These are phyloP conservation scores for Pegoplata infirma DNA, from an alignment of 2,888 invertebrate species.

Conservation along the genomic window DNA sequence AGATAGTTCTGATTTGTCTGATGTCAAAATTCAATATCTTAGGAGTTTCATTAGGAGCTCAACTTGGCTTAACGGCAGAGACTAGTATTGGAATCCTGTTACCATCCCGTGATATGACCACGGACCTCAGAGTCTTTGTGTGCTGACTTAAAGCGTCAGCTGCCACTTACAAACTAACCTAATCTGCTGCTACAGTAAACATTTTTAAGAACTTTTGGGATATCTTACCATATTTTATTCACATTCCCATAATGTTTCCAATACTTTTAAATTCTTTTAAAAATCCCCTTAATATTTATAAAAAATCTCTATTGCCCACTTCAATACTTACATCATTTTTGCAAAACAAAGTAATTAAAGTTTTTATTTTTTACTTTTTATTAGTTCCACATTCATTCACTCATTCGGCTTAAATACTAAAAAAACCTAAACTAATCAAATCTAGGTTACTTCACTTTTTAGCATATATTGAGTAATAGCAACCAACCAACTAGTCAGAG, in stretches of 20 bases:
- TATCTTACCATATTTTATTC: too few relatives aligned
- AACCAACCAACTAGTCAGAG: slow-evolving; percentile 12
- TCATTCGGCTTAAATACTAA: slow-evolving; percentile 43
- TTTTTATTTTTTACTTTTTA: slow-evolving; percentile 29
- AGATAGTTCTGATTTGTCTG: too few relatives aligned
- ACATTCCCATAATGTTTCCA: neutral
- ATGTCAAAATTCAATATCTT: too few relatives aligned
- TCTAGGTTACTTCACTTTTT: slow-evolving; percentile 59
- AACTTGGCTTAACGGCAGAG: too few relatives aligned
- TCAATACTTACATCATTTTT: neutral
- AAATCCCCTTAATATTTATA: neutral
- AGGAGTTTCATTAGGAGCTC: too few relatives aligned
- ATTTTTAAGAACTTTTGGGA: too few relatives aligned
- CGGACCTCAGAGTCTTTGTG: too few relatives aligned
- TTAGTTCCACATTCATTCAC: slow-evolving; percentile 52
- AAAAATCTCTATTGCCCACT: neutral
- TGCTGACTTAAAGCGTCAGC: too few relatives aligned
- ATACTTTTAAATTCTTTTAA: neutral
- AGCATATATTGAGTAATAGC: slow-evolving; percentile 59
- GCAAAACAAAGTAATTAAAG: neutral
- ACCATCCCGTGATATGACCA: too few relatives aligned
- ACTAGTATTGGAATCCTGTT: too few relatives aligned
- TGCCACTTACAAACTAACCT: too few relatives aligned
- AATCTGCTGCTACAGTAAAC: too few relatives aligned
- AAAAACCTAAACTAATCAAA: slow-evolving; percentile 60